These are phyloP conservation scores for Latrodectus hesperus DNA, from an alignment of 2,888 invertebrate genomes.

Conservation along the genomic window DNA sequence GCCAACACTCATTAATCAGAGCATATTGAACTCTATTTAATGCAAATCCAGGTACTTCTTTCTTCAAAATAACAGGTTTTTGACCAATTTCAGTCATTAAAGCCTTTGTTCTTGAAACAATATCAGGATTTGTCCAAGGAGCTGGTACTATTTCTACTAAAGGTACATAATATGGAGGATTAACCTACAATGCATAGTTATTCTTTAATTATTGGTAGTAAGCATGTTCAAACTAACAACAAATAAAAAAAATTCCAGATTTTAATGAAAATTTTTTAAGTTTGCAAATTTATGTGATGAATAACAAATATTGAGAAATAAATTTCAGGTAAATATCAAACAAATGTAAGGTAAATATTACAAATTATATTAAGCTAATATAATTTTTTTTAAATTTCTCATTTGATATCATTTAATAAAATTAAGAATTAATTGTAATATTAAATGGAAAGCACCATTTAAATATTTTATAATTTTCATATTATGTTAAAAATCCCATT, in stretches of 20 bases:
- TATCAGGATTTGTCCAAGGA: conserved; percentile 90
- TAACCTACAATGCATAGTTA: conserved; percentile 79
- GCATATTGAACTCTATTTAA: conserved; percentile 97
- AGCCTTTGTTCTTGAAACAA: conserved; percentile 83
- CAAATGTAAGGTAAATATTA: not conserved
- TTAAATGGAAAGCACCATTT: too few species aligned
- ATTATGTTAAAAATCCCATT: too few species aligned
- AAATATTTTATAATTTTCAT: too few species aligned
- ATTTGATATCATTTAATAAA: too few species aligned
- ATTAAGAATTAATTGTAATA: too few species aligned
- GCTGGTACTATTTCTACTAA: conserved; percentile 95
- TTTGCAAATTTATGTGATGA: too few species aligned
- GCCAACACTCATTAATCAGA: conserved; percentile 93
- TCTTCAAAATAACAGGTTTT: conserved; percentile 88
- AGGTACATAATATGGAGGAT: conserved; percentile 97
- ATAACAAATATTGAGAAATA: too few species aligned
- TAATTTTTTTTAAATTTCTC: too few species aligned
- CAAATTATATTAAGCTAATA: not conserved
- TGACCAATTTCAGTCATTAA: conserved; percentile 93
- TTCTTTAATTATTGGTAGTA: not conserved
- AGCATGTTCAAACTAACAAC: too few species aligned
- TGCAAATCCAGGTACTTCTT: conserved; percentile 93
- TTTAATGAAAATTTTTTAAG: too few species aligned
- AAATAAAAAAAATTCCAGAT: too few species aligned
- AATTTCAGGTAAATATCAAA: too few species aligned